Conservation (phyloP, 2,797 vertebrate genomes). For the Myripristis jacobus region DNA sequence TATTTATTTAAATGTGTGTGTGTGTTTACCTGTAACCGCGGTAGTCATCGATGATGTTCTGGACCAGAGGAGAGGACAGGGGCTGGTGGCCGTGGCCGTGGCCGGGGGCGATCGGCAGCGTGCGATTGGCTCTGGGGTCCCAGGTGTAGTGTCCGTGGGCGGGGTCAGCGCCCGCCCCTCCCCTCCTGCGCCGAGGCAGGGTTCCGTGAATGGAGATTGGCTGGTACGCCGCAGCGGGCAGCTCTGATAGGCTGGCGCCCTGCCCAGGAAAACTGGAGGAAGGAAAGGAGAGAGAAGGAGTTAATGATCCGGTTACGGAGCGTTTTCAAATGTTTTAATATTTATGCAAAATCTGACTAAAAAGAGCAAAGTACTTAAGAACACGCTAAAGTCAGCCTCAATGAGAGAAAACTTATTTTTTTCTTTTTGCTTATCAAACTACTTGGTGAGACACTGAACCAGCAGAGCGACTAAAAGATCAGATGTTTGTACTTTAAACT, state of each 20-base stretch:
- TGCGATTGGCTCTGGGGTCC: conserved; percentile 70
- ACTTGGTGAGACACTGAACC: no score
- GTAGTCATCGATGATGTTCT: conserved; percentile 86
- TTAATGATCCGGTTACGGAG: not conserved
- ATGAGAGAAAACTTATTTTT: no score
- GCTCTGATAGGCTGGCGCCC: conserved; percentile 63
- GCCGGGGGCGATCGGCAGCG: conserved; percentile 27
- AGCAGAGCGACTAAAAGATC: no score
- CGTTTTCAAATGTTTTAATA: no score
- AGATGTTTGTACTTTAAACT: no score
- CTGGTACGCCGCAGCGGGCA: conserved; percentile 81
- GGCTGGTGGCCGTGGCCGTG: conserved; percentile 69
- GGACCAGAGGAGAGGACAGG: conserved; percentile 78
- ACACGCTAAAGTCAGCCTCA: no score
- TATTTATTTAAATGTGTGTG: no score
- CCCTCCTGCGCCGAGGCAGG: conserved; percentile 93
- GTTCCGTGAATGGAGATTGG: conserved; percentile 94
- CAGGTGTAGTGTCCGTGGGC: conserved; percentile 61
- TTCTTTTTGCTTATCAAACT: no score
- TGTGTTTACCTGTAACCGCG: conserved; percentile 80
- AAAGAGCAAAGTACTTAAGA: no score
- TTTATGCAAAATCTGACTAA: not conserved
- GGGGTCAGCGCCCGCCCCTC: conserved; percentile 49
- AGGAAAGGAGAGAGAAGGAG: not conserved
- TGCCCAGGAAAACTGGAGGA: conserved; percentile 53